These are phyloP conservation scores for Amblyjoppa proteus DNA, from an alignment of 2,888 invertebrate genomes.

Conservation along the genomic window DNA sequence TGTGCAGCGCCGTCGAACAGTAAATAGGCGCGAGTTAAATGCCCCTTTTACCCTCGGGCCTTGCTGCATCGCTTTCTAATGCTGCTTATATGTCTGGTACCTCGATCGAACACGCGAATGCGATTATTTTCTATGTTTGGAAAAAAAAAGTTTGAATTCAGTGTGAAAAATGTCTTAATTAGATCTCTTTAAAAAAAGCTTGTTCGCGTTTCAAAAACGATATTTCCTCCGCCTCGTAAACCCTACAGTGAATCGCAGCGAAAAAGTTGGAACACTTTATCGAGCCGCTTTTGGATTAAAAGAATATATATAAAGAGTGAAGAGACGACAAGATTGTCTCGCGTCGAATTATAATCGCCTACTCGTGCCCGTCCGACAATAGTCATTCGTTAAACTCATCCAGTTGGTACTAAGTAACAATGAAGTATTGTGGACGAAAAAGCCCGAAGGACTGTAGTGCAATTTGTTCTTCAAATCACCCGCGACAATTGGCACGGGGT, in stretches of 20 bases:
- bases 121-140: neutral
- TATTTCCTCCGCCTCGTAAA: neutral
- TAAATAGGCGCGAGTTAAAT: slow-evolving; percentile 38
- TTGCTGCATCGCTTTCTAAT: neutral
- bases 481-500: slow-evolving; percentile 61
- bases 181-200: neutral
- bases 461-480: slow-evolving; percentile 58
- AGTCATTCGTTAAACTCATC: slow-evolving; percentile 54
- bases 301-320: neutral
- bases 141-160: neutral
- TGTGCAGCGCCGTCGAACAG: slow-evolving; percentile 1
- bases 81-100: neutral
- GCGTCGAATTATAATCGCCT: slow-evolving; percentile 30
- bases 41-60: slow-evolving; percentile 7
- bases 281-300: too few relatives aligned
- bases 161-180: neutral
- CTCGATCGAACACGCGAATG: neutral
- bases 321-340: slow-evolving; percentile 13
- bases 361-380: slow-evolving; percentile 34
- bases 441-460: slow-evolving; percentile 31
- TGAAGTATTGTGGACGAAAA: slow-evolving; percentile 52
- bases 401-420: slow-evolving; percentile 58
- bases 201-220: neutral
- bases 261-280: neutral
- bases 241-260: neutral